Percentiles rank a stretch among this genome's conserved stretches.
Conservation (phyloP, 2,113 vertebrate genomes). For the Triplophysa dalaica region DNA sequence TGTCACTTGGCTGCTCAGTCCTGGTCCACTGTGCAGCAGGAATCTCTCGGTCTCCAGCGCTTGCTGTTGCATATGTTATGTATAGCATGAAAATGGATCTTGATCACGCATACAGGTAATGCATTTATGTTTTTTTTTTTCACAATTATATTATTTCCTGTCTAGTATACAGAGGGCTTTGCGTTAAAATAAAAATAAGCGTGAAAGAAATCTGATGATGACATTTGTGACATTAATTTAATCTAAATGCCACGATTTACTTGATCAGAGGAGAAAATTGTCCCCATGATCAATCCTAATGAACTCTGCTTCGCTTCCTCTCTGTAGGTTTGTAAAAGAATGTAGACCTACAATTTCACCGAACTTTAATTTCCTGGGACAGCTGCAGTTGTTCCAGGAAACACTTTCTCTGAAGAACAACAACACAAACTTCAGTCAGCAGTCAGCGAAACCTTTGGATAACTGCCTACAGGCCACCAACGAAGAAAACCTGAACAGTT, state of each 20-base stretch:
- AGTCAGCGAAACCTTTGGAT: slow-evolving; percentile 42
- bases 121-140: not conserved
- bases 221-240: not conserved
- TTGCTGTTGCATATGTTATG: slow-evolving; percentile 81
- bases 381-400: slow-evolving; percentile 77
- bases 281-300: not conserved
- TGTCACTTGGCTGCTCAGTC: slow-evolving; percentile 71
- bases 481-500: not conserved
- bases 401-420: slow-evolving; percentile 61
- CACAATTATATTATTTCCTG: not conserved
- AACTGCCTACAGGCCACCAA: not conserved
- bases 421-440: not conserved
- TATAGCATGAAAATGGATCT: slow-evolving; percentile 73
- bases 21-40: slow-evolving; percentile 81
- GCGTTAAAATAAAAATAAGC: not conserved
- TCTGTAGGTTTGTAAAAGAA: slow-evolving; percentile 79
- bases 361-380: slow-evolving; percentile 83
- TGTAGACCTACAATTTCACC: slow-evolving; percentile 80
- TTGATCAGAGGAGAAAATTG: not conserved
- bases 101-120: slow-evolving; percentile 79
- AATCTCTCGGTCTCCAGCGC: slow-evolving; percentile 79
- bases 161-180: not conserved
- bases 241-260: not conserved
- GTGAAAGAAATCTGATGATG: not conserved
- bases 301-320: no score